Percentiles rank a stretch among this genome's conserved stretches.
phyloP scores from a whole-genome alignment of 1,140 invertebrate genomes.

The Drosophila kurseongensis region DNA sequence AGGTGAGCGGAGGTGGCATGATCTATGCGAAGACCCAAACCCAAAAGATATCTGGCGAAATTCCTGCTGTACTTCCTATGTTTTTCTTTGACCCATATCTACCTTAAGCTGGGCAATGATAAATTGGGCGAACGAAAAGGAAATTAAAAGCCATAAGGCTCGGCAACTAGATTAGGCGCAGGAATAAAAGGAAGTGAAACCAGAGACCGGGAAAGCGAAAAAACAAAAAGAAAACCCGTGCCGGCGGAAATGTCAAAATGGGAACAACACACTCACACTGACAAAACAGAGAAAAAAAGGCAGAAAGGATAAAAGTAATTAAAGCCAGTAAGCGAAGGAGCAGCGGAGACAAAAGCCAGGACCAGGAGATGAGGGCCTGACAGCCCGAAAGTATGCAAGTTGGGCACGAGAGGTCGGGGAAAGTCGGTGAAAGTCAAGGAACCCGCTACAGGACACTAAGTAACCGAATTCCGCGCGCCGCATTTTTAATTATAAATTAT shows the following conservation, averaged over 20 bases:
- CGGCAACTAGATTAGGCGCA: conserved; percentile 58
- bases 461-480: conserved; percentile 76
- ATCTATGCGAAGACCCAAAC: conserved; percentile 48
- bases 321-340: conserved; percentile 55
- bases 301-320: conserved; percentile 78
- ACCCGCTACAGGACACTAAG: conserved; percentile 69
- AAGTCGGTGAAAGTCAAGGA: conserved; percentile 33
- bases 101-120: conserved; percentile 58
- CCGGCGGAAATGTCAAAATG: conserved; percentile 59
- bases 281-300: conserved; percentile 22
- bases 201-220: conserved; percentile 17
- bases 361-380: conserved; percentile 37
- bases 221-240: conserved; percentile 36
- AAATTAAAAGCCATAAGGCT: conserved; percentile 79
- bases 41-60: conserved; percentile 24
- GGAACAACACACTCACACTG: conserved; percentile 24
- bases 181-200: conserved; percentile 23
- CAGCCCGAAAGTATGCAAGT: conserved; percentile 52
- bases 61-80: not conserved
- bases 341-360: conserved; percentile 35
- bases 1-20: conserved; percentile 64
- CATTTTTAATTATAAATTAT: conserved; percentile 84
- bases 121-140: conserved; percentile 71
- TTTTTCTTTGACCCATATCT: conserved; percentile 32
- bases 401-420: conserved; percentile 8